These are phyloP conservation scores for Aphrophora alni DNA, from an alignment of 2,888 invertebrate genomes.

Conservation along the genomic window DNA sequence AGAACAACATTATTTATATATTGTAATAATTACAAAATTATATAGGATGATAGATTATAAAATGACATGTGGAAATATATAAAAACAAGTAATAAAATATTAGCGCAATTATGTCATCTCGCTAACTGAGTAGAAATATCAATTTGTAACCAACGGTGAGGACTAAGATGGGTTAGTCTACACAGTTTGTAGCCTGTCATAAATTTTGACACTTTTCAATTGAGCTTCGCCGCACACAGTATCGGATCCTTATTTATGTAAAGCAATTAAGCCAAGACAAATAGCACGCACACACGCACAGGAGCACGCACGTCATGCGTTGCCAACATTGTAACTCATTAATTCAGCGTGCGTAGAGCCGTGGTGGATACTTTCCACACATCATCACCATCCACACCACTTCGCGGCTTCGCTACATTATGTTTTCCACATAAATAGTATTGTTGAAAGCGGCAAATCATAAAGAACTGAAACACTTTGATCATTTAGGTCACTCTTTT, in stretches of 20 bases:
- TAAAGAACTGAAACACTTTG: not conserved
- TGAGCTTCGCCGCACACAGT: not conserved
- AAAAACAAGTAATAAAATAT: not conserved
- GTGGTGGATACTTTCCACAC: not conserved
- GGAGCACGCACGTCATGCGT: not conserved
- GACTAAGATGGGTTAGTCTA: too few species aligned
- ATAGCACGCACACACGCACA: not conserved
- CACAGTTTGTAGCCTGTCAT: not conserved
- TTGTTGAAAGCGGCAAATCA: not conserved
- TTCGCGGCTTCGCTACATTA: not conserved
- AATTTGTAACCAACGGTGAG: not conserved
- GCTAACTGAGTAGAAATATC: not conserved
- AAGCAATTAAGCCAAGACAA: not conserved
- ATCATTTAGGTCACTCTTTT: too few species aligned
- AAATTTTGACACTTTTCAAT: not conserved
- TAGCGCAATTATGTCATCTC: not conserved
- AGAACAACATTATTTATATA: too few species aligned
- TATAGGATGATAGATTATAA: too few species aligned
- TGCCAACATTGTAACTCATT: not conserved
- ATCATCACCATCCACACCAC: not conserved
- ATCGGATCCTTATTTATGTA: not conserved
- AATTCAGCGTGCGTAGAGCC: not conserved
- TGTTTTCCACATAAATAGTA: not conserved
- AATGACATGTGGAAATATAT: too few species aligned
- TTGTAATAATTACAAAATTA: too few species aligned